Conservation (phyloP, 2,113 vertebrate species). For the Okapia johnstoni region DNA sequence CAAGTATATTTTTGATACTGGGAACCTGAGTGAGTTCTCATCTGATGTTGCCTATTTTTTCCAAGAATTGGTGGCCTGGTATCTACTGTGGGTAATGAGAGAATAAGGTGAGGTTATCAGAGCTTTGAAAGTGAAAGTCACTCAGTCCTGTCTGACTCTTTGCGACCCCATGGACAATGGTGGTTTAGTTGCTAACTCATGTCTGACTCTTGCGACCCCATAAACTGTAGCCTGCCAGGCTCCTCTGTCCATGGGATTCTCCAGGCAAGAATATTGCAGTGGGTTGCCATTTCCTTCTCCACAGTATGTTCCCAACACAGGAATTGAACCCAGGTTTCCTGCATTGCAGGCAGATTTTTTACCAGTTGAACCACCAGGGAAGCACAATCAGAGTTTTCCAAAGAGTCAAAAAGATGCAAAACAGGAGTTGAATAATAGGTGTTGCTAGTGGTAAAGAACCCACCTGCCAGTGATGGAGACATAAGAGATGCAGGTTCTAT, state of each 20-base stretch:
- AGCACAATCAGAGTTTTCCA: neutral
- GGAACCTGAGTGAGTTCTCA: neutral
- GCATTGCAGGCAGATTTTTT: neutral
- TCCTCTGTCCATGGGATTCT: neutral
- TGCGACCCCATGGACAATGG: neutral
- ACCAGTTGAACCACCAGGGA: neutral
- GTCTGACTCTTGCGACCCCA: no score
- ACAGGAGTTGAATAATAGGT: neutral
- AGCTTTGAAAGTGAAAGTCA: neutral
- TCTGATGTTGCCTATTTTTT: neutral
- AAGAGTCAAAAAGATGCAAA: neutral
- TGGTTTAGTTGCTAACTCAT: no score
- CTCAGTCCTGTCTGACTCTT: neutral
- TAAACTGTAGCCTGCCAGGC: no score
- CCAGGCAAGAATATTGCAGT: neutral
- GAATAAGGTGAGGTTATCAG: neutral
- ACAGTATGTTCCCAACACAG: neutral
- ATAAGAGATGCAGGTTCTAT: neutral
- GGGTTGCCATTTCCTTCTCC: neutral
- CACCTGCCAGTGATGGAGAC: neutral
- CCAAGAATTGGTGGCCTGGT: neutral
- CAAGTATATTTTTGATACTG: neutral
- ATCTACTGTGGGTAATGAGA: neutral
- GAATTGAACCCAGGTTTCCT: neutral
- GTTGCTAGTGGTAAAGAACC: neutral